Conservation (phyloP, 2,888 invertebrate species). For the Campopleginae sp. region DNA sequence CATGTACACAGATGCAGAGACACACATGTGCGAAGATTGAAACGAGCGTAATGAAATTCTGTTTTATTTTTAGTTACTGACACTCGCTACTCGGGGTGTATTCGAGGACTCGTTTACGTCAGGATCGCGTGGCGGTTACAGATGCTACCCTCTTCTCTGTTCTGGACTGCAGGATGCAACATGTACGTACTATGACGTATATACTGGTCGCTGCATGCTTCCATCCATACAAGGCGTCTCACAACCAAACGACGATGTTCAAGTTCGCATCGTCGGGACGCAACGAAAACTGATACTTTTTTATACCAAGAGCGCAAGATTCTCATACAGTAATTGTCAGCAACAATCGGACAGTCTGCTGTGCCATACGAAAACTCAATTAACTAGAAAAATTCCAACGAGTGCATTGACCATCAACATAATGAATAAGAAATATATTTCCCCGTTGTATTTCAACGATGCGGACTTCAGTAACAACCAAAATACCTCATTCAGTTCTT, state of each 20-base stretch:
- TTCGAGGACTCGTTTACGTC: conserved; percentile 35
- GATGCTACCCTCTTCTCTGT: conserved; percentile 16
- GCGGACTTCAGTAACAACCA: too few relatives aligned
- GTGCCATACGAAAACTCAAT: too few relatives aligned
- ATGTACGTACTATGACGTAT: neutral
- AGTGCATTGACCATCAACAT: too few relatives aligned
- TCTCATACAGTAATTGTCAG: too few relatives aligned
- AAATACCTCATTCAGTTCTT: too few relatives aligned
- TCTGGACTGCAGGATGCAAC: conserved; percentile 9
- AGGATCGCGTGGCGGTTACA: conserved; percentile 41
- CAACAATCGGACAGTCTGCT: too few relatives aligned
- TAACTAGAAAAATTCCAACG: too few relatives aligned
- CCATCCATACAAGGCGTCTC: neutral
- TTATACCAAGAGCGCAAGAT: too few relatives aligned
- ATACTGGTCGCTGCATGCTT: neutral
- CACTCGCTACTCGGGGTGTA: neutral
- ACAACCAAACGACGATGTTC: neutral
- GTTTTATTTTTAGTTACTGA: conserved; percentile 22
- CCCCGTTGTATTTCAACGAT: too few relatives aligned
- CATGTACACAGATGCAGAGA: neutral
- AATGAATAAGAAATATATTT: neutral
- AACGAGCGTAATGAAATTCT: conserved; percentile 17
- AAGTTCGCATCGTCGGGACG: too few relatives aligned
- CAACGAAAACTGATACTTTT: too few relatives aligned
- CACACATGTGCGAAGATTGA: neutral